Base-by-base conservation (phyloP, 2,888 invertebrate genomes). In the Scaptomyza tumidula region DNA sequence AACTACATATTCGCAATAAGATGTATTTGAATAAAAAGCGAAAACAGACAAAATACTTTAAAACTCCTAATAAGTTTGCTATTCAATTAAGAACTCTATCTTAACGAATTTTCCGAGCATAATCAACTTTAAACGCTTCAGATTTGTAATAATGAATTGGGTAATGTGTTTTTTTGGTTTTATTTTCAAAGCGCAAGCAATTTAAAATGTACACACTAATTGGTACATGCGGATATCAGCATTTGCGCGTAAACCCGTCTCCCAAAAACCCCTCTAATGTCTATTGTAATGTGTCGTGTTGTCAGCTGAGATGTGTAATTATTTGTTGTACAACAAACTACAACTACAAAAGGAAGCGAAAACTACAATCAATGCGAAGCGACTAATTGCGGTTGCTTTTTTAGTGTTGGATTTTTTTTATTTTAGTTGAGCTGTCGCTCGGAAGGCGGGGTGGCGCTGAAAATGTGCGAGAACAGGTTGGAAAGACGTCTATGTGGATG, bases 291-390 rank as follows among this genome's bases (percentile, higher is more conserved):
- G 71, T 78, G 59, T 70, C 75, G 85, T 86, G 87, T 86, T 86
- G 86, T 85, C 88, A 86, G 88, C 83, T 85, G 83, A 77, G 83
- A 79, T 75, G 55, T 73, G 65, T 71, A 67, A 73, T 71, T 72
- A 72, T 72, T 72, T 68, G 68, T 62, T 37, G 49, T 61, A 24
- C 61, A 43, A 33, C 48, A 58, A 56, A 52, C 54, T 35, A 64
- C n/a, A 49, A 48, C 46, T 14, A 19, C 24, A 19, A 5, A 48
- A 59, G 31, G 6, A 6, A 37, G 5, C 13, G 14, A 31, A 31
- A 57, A 31, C 62, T 59, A 64, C 58, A 71, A 44, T 71, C 73
- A 76, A 74, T 64, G 68, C 50, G 53, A 65, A 65, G 76, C 87
- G 71, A 82, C 87, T 75, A 65, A 75, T 75, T 75, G 87, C 87